phyloP scores from a whole-genome alignment of 2,888 invertebrate species.

The Taphrorychus bicolor region DNA sequence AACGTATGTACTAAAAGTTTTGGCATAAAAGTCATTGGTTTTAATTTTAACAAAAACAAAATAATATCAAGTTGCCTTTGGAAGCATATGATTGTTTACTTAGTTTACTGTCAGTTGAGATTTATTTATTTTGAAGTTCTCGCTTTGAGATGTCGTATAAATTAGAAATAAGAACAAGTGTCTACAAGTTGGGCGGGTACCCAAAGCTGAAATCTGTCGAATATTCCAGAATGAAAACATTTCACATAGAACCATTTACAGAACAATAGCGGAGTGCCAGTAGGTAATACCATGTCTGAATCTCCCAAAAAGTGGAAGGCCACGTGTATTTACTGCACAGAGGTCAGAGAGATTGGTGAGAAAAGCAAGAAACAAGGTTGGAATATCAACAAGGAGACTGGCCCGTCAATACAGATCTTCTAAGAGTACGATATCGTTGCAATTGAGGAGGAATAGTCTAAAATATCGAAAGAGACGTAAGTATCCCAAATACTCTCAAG shows the following conservation, averaged over 20 bases:
- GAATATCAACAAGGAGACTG: background rate
- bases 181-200: background rate
- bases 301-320: conserved; percentile 4
- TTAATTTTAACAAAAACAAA: too few species aligned
- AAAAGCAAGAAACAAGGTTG: background rate
- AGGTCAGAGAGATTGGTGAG: background rate
- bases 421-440: background rate
- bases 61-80: too few species aligned
- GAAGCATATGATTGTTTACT: too few species aligned
- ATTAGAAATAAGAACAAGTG: background rate
- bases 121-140: too few species aligned
- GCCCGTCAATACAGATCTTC: background rate
- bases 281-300: background rate
- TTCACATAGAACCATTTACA: background rate
- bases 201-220: background rate
- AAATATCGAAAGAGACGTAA: background rate
- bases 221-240: background rate
- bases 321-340: background rate
- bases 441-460: background rate
- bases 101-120: too few species aligned
- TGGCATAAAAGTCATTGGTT: too few species aligned
- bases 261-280: background rate
- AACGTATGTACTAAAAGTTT: too few species aligned
- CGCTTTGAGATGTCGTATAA: background rate
- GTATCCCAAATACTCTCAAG: conserved; percentile 6